Percentiles rank a stretch among this genome's conserved stretches.
These are phyloP conservation scores for Campodea augens DNA, from an alignment of 1,140 invertebrate species.

Conservation along the genomic window DNA sequence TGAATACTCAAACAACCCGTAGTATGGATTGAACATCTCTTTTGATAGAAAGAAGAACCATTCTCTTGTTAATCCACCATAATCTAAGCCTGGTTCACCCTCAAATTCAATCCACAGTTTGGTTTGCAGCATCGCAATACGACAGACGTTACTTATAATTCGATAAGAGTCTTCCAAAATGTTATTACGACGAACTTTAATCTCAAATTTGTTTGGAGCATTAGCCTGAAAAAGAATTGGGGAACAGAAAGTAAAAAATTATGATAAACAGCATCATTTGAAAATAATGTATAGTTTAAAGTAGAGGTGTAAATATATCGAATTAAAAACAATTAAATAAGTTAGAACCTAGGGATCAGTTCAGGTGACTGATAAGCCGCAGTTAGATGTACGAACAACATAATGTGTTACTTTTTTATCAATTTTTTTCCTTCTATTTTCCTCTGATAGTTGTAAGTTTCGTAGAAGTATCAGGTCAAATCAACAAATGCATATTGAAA, in stretches of 20 bases:
- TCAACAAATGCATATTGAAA: no score
- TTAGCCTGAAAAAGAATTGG: conserved; percentile 45
- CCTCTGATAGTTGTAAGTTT: no score
- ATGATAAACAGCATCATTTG: neutral
- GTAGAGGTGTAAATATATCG: no score
- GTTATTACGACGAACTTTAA: conserved; percentile 69
- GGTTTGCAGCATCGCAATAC: conserved; percentile 78
- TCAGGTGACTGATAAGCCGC: no score
- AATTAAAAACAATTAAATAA: no score
- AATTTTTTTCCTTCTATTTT: no score
- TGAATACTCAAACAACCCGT: conserved; percentile 96
- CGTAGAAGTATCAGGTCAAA: no score
- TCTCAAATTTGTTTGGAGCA: conserved; percentile 95
- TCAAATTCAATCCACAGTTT: conserved; percentile 99
- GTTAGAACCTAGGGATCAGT: no score
- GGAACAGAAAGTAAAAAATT: conserved; percentile 5
- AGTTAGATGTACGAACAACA: no score
- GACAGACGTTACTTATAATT: conserved; percentile 64
- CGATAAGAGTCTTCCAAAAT: conserved; percentile 92
- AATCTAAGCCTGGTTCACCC: conserved; percentile 90
- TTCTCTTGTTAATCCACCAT: conserved; percentile 88
- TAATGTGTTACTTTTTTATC: no score
- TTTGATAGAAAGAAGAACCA: conserved; percentile 98
- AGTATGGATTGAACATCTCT: conserved; percentile 99
- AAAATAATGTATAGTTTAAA: no score